Conservation (phyloP, 2,797 vertebrate species). For the Picus viridis region DNA sequence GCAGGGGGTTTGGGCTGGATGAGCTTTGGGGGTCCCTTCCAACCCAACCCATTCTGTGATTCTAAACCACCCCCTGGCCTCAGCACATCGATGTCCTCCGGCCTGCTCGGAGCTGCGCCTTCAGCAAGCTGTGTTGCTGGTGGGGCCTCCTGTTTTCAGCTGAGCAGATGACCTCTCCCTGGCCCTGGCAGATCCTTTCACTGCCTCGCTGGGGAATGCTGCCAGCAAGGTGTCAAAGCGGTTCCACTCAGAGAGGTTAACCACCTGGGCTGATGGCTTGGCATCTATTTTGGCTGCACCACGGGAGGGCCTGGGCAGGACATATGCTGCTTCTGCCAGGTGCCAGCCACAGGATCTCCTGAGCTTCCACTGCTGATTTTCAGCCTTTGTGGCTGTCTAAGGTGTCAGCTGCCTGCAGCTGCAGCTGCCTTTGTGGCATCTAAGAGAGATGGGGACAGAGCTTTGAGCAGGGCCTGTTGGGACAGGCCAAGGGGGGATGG, state of each 20-base stretch:
- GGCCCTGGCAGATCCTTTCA: not conserved
- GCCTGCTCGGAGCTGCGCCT: not conserved
- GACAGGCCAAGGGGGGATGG: too few relatives aligned
- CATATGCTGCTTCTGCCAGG: not conserved
- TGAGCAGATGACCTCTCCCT: not conserved
- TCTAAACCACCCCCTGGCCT: not conserved
- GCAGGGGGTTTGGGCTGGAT: too few relatives aligned
- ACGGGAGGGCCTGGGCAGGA: not conserved
- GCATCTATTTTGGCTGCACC: not conserved
- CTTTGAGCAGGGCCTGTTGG: too few relatives aligned
- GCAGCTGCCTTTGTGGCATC: not conserved
- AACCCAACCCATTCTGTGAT: too few relatives aligned
- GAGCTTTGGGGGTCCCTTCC: too few relatives aligned
- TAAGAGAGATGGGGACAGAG: too few relatives aligned
- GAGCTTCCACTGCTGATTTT: constrained; percentile 24
- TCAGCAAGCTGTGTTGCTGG: fast-evolving
- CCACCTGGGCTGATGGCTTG: not conserved
- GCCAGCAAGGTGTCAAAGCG: not conserved
- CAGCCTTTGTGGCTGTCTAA: not conserved
- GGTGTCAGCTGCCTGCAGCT: not conserved
- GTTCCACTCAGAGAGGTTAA: not conserved
- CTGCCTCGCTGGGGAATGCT: fast-evolving
- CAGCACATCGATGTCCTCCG: not conserved
- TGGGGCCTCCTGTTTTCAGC: not conserved
- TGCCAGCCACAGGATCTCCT: constrained; percentile 9